Evolutionary conservation across 2,888 invertebrate genomes (phyloP).

Genomic region (Acleris holmiana): DNA sequence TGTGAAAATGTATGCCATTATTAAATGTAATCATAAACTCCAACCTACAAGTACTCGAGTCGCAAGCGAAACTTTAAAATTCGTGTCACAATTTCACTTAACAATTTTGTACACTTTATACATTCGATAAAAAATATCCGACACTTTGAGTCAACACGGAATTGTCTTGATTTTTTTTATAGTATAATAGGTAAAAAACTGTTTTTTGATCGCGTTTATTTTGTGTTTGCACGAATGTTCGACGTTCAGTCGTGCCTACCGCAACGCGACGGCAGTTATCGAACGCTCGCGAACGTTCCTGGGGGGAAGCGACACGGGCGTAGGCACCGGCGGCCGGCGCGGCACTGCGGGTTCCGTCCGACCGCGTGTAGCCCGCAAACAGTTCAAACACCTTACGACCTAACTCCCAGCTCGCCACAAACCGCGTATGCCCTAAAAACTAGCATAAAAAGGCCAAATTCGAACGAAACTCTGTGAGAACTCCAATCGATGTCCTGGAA

Average conservation of each 20-base stretch:
- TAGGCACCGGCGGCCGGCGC: conserved; percentile 72
- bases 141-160: conserved; percentile 30
- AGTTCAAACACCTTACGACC: conserved; percentile 61
- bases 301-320: conserved; percentile 57
- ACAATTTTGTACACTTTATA: conserved; percentile 35
- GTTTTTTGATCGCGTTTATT: conserved; percentile 48
- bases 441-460: conserved; percentile 47
- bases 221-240: conserved; percentile 50
- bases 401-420: conserved; percentile 50
- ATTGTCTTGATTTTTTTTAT: conserved; percentile 21
- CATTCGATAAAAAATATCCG: conserved; percentile 38
- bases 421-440: conserved; percentile 47
- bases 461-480: conserved; percentile 42
- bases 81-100: conserved; percentile 41
- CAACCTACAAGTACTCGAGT: conserved; percentile 34
- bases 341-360: conserved; percentile 78
- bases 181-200: conserved; percentile 51
- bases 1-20: conserved; percentile 38
- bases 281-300: conserved; percentile 47
- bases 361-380: conserved; percentile 64
- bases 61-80: conserved; percentile 37
- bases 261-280: conserved; percentile 64
- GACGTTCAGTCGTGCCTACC: conserved; percentile 60
- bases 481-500: conserved; percentile 81
- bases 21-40: conserved; percentile 31